A percentile compares a stretch with the other conserved stretches of the same genome.
phyloP scores from a whole-genome alignment of 2,797 vertebrate genomes.

The Hybognathus amarus region DNA sequence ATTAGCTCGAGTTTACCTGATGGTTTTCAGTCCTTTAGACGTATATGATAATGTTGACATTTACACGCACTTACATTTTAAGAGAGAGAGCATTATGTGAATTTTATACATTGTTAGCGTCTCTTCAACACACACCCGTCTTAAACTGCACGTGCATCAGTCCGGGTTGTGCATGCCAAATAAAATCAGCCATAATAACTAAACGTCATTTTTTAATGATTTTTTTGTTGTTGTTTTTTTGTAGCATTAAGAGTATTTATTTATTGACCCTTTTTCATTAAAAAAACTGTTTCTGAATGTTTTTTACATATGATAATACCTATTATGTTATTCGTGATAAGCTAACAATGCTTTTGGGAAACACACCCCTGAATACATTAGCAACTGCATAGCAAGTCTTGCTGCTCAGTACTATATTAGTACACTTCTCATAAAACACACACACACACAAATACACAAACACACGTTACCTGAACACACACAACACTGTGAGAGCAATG shows the following conservation, averaged over 20 bases:
- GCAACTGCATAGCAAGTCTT: background rate
- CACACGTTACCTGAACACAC: constrained; percentile 82
- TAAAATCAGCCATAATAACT: background rate
- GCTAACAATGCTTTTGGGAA: background rate
- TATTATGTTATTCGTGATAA: background rate
- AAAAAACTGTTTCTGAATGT: background rate
- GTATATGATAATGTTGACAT: background rate
- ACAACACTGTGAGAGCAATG: constrained; percentile 84
- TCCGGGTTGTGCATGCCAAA: background rate
- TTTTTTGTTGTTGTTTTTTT: background rate
- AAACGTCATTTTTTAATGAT: too few relatives aligned
- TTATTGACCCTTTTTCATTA: background rate
- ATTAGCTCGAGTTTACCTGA: background rate
- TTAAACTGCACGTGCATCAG: background rate
- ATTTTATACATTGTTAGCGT: background rate
- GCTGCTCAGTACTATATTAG: background rate
- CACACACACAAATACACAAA: background rate
- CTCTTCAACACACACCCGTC: background rate
- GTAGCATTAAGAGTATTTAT: background rate
- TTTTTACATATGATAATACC: background rate
- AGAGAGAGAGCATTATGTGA: background rate
- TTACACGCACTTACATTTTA: background rate
- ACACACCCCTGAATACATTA: background rate
- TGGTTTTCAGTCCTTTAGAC: background rate
- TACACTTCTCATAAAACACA: background rate